Percentiles rank a stretch among this genome's conserved stretches.
Conservation (phyloP, 1,140 invertebrate genomes). For the Ceratosolen fusciceps region DNA sequence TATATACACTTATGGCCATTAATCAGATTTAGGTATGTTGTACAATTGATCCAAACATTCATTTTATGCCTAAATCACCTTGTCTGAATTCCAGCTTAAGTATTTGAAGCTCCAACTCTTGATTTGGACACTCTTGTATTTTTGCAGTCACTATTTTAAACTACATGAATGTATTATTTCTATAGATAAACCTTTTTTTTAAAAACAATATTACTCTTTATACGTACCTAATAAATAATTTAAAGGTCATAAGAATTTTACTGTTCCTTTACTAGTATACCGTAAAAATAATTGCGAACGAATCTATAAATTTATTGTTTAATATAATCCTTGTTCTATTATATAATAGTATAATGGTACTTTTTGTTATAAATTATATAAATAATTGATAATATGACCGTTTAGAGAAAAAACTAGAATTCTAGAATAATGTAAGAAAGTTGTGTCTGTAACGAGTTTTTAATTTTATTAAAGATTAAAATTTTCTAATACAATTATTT, state of each 20-base stretch:
- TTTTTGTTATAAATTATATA: too few species aligned
- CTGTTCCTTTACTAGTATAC: background rate
- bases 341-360: too few species aligned
- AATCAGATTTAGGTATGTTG: slow-evolving; percentile 28
- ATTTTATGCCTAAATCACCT: slow-evolving; percentile 31
- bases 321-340: background rate
- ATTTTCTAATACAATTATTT: too few species aligned
- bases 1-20: slow-evolving; percentile 17
- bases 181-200: slow-evolving; percentile 18
- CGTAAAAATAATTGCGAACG: slow-evolving; percentile 3
- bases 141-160: slow-evolving; percentile 17
- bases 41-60: slow-evolving; percentile 29
- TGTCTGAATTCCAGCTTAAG: background rate
- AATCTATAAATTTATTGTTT: background rate
- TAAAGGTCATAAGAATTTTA: background rate
- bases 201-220: background rate
- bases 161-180: slow-evolving; percentile 18
- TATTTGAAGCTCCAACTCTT: background rate
- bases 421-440: too few species aligned
- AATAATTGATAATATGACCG: too few species aligned
- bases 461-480: too few species aligned
- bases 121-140: slow-evolving; percentile 17
- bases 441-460: too few species aligned
- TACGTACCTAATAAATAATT: slow-evolving; percentile 22
- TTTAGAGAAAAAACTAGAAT: too few species aligned